Evolutionary conservation across 2,113 vertebrate genomes (phyloP).

Genomic region (Nettapus auritus): DNA sequence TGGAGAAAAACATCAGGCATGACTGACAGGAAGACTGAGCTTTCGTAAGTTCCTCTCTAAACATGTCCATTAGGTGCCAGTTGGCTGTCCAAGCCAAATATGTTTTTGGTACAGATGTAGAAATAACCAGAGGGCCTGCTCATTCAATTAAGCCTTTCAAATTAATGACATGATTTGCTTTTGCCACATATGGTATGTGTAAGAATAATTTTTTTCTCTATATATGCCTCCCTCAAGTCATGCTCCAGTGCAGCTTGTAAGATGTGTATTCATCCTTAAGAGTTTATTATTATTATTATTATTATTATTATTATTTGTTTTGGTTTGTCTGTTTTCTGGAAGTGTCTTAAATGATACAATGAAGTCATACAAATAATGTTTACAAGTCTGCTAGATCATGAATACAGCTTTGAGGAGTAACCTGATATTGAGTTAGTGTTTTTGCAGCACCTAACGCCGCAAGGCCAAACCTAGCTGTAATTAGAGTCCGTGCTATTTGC

Average conservation of each 20-base stretch:
- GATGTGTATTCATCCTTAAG: background rate
- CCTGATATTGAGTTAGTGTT: background rate
- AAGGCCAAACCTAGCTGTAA: background rate
- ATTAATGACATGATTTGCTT: background rate
- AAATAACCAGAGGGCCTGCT: background rate
- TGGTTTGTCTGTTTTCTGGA: background rate
- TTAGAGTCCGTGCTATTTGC: background rate
- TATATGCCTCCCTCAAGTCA: background rate
- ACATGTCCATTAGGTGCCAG: background rate
- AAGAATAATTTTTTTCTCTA: background rate
- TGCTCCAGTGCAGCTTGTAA: background rate
- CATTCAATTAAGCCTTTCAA: background rate
- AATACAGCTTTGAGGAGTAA: background rate
- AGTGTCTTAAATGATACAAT: background rate
- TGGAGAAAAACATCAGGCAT: background rate
- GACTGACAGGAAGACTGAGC: background rate
- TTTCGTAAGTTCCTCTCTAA: background rate
- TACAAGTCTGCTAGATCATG: background rate
- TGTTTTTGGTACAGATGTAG: background rate
- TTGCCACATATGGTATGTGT: background rate
- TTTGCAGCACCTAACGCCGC: background rate
- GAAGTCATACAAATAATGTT: background rate
- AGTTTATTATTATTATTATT: no score
- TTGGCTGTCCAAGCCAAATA: background rate
- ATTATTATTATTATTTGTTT: no score